Evolutionary conservation across 2,888 invertebrate species (phyloP).

Genomic region (Hedychridium roseum): DNA sequence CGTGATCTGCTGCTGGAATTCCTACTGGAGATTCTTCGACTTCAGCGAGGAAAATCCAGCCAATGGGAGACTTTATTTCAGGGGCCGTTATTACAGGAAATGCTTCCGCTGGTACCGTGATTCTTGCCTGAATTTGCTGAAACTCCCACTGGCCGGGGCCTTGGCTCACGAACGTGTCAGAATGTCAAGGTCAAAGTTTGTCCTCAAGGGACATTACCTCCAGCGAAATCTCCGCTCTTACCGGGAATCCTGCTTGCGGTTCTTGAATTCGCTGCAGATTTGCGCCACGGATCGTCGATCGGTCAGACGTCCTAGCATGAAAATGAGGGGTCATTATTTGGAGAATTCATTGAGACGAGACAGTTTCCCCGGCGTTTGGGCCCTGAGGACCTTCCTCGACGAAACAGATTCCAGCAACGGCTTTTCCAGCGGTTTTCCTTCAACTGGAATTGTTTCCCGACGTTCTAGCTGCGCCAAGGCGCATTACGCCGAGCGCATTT

Average conservation of each 20-base stretch:
- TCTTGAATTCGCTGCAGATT: too few species aligned
- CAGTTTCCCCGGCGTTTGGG: background rate
- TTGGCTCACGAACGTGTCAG: too few species aligned
- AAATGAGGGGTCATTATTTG: constrained; percentile 19
- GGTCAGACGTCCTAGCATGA: background rate
- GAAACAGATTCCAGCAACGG: background rate
- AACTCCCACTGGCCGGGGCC: background rate
- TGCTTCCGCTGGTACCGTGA: constrained; percentile 1
- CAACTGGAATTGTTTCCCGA: background rate
- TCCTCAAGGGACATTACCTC: too few species aligned
- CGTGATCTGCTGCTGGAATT: too few species aligned
- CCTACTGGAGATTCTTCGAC: too few species aligned
- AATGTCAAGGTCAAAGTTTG: too few species aligned
- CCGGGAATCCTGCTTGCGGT: too few species aligned
- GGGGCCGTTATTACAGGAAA: constrained; percentile 13
- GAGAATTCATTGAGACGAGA: constrained; percentile 2
- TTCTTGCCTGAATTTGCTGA: background rate
- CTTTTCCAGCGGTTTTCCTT: background rate
- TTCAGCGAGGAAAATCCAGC: too few species aligned
- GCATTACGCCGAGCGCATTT: constrained; percentile 4
- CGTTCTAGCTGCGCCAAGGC: constrained; percentile 1
- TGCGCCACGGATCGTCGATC: too few species aligned
- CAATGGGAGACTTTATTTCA: constrained; percentile 9
- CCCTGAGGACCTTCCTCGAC: constrained; percentile 13
- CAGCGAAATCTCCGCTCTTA: too few species aligned